Evolutionary conservation across 2,888 invertebrate genomes (phyloP).

Genomic region (Coelopa pilipes): DNA sequence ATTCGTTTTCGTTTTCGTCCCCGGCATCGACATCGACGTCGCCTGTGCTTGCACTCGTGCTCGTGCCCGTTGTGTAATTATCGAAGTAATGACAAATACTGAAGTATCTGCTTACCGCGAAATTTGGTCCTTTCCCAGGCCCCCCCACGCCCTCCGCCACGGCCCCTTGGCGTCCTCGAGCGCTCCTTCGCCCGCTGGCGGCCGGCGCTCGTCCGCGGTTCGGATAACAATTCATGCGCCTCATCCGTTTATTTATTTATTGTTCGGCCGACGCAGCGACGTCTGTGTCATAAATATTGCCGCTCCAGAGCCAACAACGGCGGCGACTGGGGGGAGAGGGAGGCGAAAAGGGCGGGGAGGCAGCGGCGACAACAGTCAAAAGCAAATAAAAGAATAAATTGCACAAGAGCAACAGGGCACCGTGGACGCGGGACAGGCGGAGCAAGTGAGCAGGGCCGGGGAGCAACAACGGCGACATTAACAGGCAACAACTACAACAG

Average conservation of each 20-base stretch:
- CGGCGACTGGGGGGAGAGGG: neutral
- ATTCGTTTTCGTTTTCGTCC: neutral
- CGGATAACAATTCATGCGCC: conserved; percentile 25
- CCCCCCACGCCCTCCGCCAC: neutral
- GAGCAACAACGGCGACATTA: no score
- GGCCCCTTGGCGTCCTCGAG: neutral
- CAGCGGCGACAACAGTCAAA: no score
- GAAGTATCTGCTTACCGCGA: neutral
- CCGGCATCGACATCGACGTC: no score
- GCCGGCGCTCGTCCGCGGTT: neutral
- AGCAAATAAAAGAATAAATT: no score
- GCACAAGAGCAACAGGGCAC: no score
- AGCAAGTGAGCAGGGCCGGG: no score
- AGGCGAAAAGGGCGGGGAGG: no score
- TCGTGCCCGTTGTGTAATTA: conserved; percentile 2
- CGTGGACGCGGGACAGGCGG: no score
- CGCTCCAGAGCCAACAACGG: conserved; percentile 8
- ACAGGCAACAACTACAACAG: no score
- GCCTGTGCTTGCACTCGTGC: no score
- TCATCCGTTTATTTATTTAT: conserved; percentile 25
- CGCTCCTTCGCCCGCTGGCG: neutral
- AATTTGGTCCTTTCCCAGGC: neutral
- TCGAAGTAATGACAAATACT: conserved; percentile 22
- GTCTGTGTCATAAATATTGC: conserved; percentile 21
- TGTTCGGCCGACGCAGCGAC: conserved; percentile 23